Evolutionary conservation across 2,797 vertebrate genomes (phyloP), one percentile per base, ranked within the genome.

Genomic region (Carapus acus): DNA sequence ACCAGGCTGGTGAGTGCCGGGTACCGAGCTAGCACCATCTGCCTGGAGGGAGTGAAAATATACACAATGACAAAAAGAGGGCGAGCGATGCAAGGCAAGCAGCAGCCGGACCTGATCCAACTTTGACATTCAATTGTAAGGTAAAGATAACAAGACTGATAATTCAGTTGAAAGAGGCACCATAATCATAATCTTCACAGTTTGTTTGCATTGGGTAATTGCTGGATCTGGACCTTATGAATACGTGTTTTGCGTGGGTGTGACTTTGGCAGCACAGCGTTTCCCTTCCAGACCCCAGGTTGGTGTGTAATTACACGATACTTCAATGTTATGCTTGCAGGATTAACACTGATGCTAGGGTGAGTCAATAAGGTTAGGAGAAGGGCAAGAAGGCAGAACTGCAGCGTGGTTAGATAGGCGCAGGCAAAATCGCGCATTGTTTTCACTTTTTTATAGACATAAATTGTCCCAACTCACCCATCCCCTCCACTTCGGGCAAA

Each of bases 11-110:
- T 87, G 62, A 90, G 83, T 8, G 87, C 88, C 23, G 89, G 89
- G 65, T 90, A 90, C 53, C 88, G 86, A 29, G 88, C 88, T 80
- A 91, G 83, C 58, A 91, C 88, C 89, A 91, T 89, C 82, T 88
- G 88, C 83, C 89, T 91, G 64, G 56, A 86, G 62, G 54, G 74
- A 78, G 74, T 79, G 69, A 64, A 84, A 59, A 85, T 81, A 79
- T 65, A 67, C 60, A 73, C 15, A 74, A 59, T 71, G 67, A 73
- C 58, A 73, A 73, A 56, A 54, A 71, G 41, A 43, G 41, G 43
- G 44, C 47, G 46, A 63, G 53, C 20, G 19, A 38, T 22, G 58
- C 33, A 39, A 29, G 7, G 40, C 34, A 33, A 52, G 7, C 22
- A 55, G 14, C 20, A 41, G 43, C 47, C 23, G 16, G 52, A 54